Evolutionary conservation across 2,113 vertebrate genomes (phyloP), one percentile per base, ranked within the genome.

Genomic region (Zapornia atra): DNA sequence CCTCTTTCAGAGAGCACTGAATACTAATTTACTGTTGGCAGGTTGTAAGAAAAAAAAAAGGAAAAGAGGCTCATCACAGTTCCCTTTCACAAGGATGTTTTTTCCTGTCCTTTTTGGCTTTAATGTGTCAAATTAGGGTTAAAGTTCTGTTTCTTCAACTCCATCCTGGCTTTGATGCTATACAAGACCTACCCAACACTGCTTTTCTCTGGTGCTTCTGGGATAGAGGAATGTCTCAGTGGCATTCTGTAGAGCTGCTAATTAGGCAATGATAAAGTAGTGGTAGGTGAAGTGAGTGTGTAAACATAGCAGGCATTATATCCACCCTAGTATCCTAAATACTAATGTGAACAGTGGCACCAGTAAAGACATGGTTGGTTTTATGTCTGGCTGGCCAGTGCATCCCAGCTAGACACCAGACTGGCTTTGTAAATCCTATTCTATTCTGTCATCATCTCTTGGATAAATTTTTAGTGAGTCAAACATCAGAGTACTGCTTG

Each of bases 11-110:
- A 82, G 65, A 87, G 63, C 40, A 22, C 9, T 1, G 94, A 94
- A 95, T 96, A 46, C 92, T 94, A 78, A 92, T 94, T 86, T 82
- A 66, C 36, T 56, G n/a, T 33, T 82, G 66, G 83, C 25, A 70
- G 9, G 5, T 24, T 15, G 2, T 57, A 48, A 1, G 10, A 59
- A 20, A 59, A 61, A 61, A 44, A 44, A 44, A 63, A 11, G 48
- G 48, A 48, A 22, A 48, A 48, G 46, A 42, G 13, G 50, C 28
- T 86, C 40, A 53, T 86, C 31, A 1, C 5, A 6, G 79, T 93
- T 38, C 12, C 33, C 53, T 87, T 92, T 84, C 53, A 69, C 0
- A 0, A 69, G 77, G 61, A 77, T 77, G 36, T 25, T 42, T 70
- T 86, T 66, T 12, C 46, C 34, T 12, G 5, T 89, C 65, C 57